These are phyloP conservation scores for Caloenas nicobarica DNA, from an alignment of 2,113 vertebrate genomes.

Conservation along the genomic window DNA sequence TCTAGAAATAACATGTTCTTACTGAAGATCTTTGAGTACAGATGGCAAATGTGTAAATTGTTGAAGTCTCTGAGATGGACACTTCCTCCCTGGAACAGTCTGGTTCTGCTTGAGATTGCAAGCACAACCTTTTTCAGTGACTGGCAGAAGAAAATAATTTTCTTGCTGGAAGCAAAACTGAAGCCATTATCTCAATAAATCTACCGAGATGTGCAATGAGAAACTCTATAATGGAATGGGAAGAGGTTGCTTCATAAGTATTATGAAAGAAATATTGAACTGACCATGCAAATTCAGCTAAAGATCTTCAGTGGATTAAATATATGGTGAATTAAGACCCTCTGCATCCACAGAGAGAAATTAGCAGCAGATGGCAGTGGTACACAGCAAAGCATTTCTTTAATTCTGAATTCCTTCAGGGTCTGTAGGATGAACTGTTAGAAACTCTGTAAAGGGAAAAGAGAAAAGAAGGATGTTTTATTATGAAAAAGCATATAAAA, in stretches of 20 bases:
- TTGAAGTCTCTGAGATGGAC: slow-evolving; percentile 5
- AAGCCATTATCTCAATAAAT: not conserved
- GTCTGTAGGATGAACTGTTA: not conserved
- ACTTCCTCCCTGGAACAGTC: slow-evolving; percentile 1
- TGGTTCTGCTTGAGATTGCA: not conserved
- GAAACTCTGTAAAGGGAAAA: not conserved
- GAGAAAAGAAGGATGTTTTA: not conserved
- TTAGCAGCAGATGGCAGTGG: slow-evolving; percentile 63
- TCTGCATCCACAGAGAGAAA: slow-evolving; percentile 8
- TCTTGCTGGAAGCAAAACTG: not conserved
- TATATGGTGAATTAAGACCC: slow-evolving; percentile 9
- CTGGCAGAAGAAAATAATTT: not conserved
- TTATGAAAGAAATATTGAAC: not conserved
- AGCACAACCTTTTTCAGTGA: not conserved
- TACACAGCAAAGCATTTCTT: slow-evolving; percentile 31
- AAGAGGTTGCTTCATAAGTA: not conserved
- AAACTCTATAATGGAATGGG: not conserved
- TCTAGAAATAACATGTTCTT: slow-evolving; percentile 53
- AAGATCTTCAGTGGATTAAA: not conserved
- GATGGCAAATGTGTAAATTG: slow-evolving; percentile 36
- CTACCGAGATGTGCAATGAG: not conserved
- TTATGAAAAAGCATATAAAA: not conserved
- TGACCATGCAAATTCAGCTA: not conserved
- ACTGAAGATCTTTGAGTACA: slow-evolving; percentile 33
- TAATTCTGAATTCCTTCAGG: slow-evolving; percentile 22